Base-by-base conservation (phyloP, 2,888 invertebrate genomes). In the Caenorhabditis afra region DNA sequence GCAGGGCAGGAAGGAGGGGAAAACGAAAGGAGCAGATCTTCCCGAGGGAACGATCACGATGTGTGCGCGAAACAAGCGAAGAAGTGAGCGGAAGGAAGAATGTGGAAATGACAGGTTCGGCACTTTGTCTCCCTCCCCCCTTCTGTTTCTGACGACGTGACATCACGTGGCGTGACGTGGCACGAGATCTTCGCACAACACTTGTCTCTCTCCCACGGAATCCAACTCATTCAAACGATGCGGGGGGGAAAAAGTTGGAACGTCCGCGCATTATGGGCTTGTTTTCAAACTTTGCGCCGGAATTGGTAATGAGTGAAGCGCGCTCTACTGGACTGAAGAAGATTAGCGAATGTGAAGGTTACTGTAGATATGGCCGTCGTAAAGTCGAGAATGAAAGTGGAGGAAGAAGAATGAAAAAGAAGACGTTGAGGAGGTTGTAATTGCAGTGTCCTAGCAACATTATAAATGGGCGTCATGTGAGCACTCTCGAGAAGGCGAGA, bases 401-500 rank as follows among this genome's bases (percentile, higher is more conserved):
- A 29, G 50, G 35, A 41, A 35, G 4, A 53, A 16, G 11, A 35
- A 29, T n/a, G 5, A 35, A 23, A 45, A 58, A 45, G 20, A n/a
- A 29, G 45, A 29, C 11, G 14, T 1, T 41, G 29, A 22, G 14
- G 18, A 16, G 20, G 37, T 14, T 23, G 1, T 58, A 64, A 64
- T 64, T 64, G 52, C 64, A 64, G 64, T 41, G 39, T 52, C 64
- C 64, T 64, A 35, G 64, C 64, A 64, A 64, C 64, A 29, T 49
- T 47, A 64, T 64, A 64, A 50, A 52, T 64, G 50, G 20, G n/a
- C 22, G 64, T 50, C 50, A 64, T 50, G 49, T 52, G 22, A 50
- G 41, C 29, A 14, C 12, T n/a, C 14, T 29, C 16, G 16, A 11
- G 14, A n/a, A n/a, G n/a, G n/a, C n/a, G n/a, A 45, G 41, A 58